These are phyloP conservation scores for Torymus aiolomorphi DNA, from an alignment of 2,888 invertebrate species.

Conservation along the genomic window DNA sequence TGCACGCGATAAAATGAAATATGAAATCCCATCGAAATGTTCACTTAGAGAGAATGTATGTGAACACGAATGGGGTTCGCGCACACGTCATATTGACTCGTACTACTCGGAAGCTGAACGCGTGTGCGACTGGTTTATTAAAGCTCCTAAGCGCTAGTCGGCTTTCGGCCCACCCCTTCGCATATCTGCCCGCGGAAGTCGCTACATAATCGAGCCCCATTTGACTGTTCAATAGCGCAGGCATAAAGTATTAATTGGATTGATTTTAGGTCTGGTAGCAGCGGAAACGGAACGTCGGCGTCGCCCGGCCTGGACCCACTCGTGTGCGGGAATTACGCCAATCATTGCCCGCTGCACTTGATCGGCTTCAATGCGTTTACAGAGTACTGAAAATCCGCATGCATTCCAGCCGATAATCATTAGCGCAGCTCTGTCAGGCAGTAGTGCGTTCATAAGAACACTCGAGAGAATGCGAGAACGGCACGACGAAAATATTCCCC, in stretches of 20 bases:
- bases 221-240: not conserved
- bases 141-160: not conserved
- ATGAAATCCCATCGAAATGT: too few relatives aligned
- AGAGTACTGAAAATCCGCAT: constrained; percentile 23
- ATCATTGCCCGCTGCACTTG: constrained; percentile 71
- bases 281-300: constrained; percentile 63
- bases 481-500: not conserved
- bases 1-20: too few relatives aligned
- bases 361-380: constrained; percentile 67
- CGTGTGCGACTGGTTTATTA: not conserved
- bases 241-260: constrained; percentile 51
- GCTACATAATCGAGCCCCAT: constrained; percentile 19
- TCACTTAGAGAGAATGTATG: not conserved
- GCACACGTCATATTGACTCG: not conserved
- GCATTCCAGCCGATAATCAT: too few relatives aligned
- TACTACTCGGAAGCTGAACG: not conserved
- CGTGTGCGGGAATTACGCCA: constrained; percentile 67
- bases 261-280: constrained; percentile 66
- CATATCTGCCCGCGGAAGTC: too few relatives aligned
- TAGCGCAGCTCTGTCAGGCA: too few relatives aligned
- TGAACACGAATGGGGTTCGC: not conserved
- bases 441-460: too few relatives aligned
- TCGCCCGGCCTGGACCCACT: constrained; percentile 56
- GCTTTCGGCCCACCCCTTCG: too few relatives aligned
- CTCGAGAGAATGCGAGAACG: too few relatives aligned